Evolutionary conservation across 1,140 invertebrate species (phyloP).

Genomic region (Drosophila obscura): DNA sequence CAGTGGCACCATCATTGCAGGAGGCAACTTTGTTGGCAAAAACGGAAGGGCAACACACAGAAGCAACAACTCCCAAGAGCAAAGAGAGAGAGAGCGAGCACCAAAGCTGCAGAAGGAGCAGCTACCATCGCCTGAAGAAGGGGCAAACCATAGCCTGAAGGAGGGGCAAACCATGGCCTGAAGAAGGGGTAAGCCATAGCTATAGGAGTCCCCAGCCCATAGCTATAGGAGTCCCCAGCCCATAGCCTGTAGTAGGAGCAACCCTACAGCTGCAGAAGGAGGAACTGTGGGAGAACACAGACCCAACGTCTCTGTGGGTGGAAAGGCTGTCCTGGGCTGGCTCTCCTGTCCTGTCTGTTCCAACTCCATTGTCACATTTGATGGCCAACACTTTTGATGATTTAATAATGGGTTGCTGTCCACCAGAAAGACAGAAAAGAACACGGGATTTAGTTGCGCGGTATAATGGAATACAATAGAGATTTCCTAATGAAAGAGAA

Average conservation of each 20-base stretch:
- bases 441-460: too few species aligned
- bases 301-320: neutral
- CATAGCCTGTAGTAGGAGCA: neutral
- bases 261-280: constrained; percentile 13
- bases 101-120: constrained; percentile 6
- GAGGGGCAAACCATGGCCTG: neutral
- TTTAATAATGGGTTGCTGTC: constrained; percentile 59
- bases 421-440: neutral
- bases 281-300: neutral
- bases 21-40: constrained; percentile 37
- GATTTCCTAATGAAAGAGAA: constrained; percentile 32
- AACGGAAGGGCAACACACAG: constrained; percentile 12
- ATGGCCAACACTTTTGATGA: constrained; percentile 77
- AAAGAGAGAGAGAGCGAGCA: constrained; percentile 10
- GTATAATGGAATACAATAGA: constrained; percentile 1
- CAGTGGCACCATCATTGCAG: constrained; percentile 37
- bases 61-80: constrained; percentile 5
- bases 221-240: neutral
- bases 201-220: too few species aligned
- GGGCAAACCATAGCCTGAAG: neutral
- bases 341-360: too few species aligned
- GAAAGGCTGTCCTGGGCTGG: too few species aligned
- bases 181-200: too few species aligned
- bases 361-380: constrained; percentile 69
- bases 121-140: constrained; percentile 2